Base-by-base conservation (phyloP, 2,888 invertebrate species). In the Drosophila borborema region DNA sequence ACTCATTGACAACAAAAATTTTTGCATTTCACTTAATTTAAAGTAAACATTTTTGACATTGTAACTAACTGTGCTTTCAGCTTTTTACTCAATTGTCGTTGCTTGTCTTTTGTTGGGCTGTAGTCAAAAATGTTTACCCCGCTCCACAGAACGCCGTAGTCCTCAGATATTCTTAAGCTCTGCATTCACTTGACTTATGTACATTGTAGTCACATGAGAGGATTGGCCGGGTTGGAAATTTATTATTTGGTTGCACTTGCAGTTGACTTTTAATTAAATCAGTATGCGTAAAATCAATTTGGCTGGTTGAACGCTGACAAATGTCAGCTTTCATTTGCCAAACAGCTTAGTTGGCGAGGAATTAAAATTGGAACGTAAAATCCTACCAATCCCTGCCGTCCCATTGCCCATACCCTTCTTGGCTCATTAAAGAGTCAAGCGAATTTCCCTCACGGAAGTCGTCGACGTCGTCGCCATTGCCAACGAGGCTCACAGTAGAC, bases 381-480 rank as follows among this genome's bases (percentile, higher is more conserved):
- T 46, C 58, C 45, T 10, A 14, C 34, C 34, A 45, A 20, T 41
- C 55, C 28, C 23, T n/a, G 40, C 16, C 38, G 38, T 38, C 10
- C 23, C 54, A 48, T 23, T 38, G 23, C 40, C 40, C 8, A n/a
- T 20, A 3, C 10, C 23, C 41, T 18, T 12, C 34, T 28, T 38
- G 23, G n/a, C 16, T 89, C 89, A 89, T 89, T 89, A 82, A 80
- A 72, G 70, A 79, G 64, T 71, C 77, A 86, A 73, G 71, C 73
- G 68, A 75, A 76, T 86, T 79, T 72, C 79, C 74, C 61, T 55
- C 61, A 64, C 64, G 77, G 77, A 89, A 75, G 73, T 72, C 61
- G 58, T 51, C 64, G 31, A 4, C n/a, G 49, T 9, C 68, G 55
- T 54, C 64, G 51, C 3, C 68, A 55, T 55, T 67, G 61, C 45